Evolutionary conservation across 2,113 vertebrate species (phyloP), one percentile per base, ranked within the genome.

Genomic region (Zosterops pallidus): DNA sequence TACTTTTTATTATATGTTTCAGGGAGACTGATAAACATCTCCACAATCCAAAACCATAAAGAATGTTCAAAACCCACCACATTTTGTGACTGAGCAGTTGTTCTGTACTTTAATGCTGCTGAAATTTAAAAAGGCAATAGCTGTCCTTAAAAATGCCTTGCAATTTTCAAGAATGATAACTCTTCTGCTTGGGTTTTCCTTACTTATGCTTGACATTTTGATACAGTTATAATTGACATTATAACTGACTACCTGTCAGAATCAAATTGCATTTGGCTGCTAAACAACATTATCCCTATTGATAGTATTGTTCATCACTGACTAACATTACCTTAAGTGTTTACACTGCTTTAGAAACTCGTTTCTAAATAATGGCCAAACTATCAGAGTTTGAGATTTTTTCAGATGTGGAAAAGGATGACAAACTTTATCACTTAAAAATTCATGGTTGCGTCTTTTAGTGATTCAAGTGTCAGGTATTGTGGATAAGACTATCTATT

Each of bases 1-100:
- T 74, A 94, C 12, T 39, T 96, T 96, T 96, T 90, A 77, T 94
- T 13, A 90, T 96, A 83, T 93, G 35, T 47, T 92, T 68, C 81
- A 88, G 33, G 12, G 60, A 96, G 81, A 85, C 81, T 95, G 80
- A 78, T 86, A 93, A 96, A 95, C 39, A 95, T 47, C 31, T 87
- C 49, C 69, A 42, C 77, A 64, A 49, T 69, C 96, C 42, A 87
- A 89, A 89, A 55, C 12, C 33, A 13, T 41, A 31, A 89, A 56
- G n/a, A 80, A 65, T 80, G 69, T 83, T 93, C 68, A 84, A 37
- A 95, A 92, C 65, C 12, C 41, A 46, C 16, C 41, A 70, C 42
- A 31, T 12, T 87, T 75, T 70, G 53, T 80, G 55, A 50, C 55
- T 52, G 53, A 90, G 41, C 19, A 91, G 50, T n/a, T 91, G 59